These are phyloP conservation scores for Daubentonia madagascariensis DNA, from an alignment of 2,113 vertebrate species.

Conservation along the genomic window DNA sequence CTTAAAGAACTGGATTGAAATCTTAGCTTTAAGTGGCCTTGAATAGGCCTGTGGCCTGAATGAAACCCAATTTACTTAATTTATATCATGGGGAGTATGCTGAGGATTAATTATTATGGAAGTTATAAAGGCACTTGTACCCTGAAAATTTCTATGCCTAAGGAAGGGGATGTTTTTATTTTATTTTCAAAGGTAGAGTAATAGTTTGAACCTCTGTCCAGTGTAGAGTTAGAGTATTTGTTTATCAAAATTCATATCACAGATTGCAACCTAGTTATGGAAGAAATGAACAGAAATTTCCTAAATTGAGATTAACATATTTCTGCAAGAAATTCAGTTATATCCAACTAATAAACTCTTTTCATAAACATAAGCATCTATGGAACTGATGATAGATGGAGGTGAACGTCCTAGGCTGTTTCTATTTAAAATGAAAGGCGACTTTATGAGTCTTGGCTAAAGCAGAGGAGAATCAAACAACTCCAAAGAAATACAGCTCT, in stretches of 20 bases:
- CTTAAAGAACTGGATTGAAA: neutral
- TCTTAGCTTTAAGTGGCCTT: neutral
- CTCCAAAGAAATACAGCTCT: neutral
- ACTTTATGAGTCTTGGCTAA: neutral
- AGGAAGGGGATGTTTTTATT: neutral
- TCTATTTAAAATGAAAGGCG: neutral
- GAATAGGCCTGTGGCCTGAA: neutral
- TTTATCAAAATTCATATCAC: slow-evolving; percentile 7
- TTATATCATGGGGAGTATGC: neutral
- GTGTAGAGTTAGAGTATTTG: neutral
- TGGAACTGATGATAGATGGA: neutral
- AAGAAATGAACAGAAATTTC: neutral
- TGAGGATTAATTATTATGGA: neutral
- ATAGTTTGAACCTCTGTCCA: neutral
- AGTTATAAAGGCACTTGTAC: neutral
- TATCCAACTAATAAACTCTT: neutral
- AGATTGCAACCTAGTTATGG: neutral
- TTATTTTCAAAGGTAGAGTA: slow-evolving; percentile 7
- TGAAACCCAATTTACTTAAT: neutral
- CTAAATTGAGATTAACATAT: neutral
- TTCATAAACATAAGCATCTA: neutral
- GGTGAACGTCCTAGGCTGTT: neutral
- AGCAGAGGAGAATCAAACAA: neutral
- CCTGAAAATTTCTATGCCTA: neutral
- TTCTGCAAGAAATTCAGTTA: slow-evolving; percentile 44